These are phyloP conservation scores for Leptinotarsa undecemlineata DNA, from an alignment of 1,140 invertebrate species.

Conservation along the genomic window DNA sequence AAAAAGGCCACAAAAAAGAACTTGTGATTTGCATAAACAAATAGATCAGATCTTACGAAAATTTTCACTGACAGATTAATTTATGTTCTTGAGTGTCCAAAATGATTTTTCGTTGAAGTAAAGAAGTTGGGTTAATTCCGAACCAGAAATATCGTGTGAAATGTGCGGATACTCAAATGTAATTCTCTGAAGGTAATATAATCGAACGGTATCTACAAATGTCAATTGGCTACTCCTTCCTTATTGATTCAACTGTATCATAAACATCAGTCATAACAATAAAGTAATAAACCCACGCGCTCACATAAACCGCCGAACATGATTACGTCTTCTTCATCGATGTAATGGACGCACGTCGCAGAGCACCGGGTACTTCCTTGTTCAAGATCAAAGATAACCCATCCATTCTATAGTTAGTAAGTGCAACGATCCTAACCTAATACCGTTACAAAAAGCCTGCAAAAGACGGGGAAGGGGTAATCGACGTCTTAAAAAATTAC, in stretches of 20 bases:
- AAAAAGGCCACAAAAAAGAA: no score
- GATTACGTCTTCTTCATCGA: neutral
- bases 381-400: slow-evolving; percentile 25
- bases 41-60: no score
- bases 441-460: slow-evolving; percentile 24
- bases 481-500: slow-evolving; percentile 29
- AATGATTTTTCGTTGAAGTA: no score
- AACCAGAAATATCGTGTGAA: no score
- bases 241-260: slow-evolving; percentile 18
- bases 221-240: slow-evolving; percentile 1
- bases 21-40: no score
- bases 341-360: neutral
- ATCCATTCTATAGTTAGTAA: slow-evolving; percentile 25
- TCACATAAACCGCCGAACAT: neutral
- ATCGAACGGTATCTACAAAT: slow-evolving; percentile 1
- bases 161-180: no score
- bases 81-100: no score
- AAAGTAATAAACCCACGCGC: slow-evolving; percentile 12
- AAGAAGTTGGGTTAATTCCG: no score
- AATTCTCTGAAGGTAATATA: neutral
- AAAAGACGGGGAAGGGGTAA: slow-evolving; percentile 11
- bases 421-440: slow-evolving; percentile 28
- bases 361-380: slow-evolving; percentile 12
- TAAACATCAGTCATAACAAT: slow-evolving; percentile 15
- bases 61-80: no score